Conservation (phyloP, 2,888 invertebrate genomes). For the Callosobruchus maculatus region DNA sequence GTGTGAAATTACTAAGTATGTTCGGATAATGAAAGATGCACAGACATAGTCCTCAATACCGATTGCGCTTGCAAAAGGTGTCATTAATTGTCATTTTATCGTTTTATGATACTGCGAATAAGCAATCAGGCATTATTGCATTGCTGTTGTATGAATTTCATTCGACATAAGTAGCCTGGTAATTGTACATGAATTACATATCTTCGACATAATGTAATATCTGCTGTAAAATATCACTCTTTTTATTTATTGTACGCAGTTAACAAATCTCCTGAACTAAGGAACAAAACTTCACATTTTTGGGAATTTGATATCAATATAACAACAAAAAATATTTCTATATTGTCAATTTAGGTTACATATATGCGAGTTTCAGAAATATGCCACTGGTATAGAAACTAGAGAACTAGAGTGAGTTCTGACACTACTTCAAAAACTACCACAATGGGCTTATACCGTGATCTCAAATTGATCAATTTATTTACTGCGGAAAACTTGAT, state of each 20-base stretch:
- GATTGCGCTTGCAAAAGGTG: neutral
- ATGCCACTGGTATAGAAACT: too few relatives aligned
- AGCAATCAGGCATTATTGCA: neutral
- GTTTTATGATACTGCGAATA: neutral
- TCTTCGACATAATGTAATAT: neutral
- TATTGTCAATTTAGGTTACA: too few relatives aligned
- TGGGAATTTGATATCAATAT: too few relatives aligned
- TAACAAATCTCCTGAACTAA: too few relatives aligned
- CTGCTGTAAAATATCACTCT: neutral
- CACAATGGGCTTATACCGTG: too few relatives aligned
- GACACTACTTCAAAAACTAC: too few relatives aligned
- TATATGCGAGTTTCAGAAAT: too few relatives aligned
- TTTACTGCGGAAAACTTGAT: too few relatives aligned
- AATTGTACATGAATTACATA: neutral
- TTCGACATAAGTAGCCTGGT: neutral
- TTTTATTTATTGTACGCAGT: neutral
- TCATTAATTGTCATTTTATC: neutral
- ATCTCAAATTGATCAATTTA: too few relatives aligned
- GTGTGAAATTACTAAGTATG: neutral
- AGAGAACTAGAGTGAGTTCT: too few relatives aligned
- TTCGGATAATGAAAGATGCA: neutral
- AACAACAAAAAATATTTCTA: too few relatives aligned
- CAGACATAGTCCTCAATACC: neutral
- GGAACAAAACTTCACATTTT: too few relatives aligned
- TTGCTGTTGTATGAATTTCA: neutral